These are phyloP conservation scores for Aramus guarauna DNA, from an alignment of 2,113 vertebrate genomes.

Conservation along the genomic window DNA sequence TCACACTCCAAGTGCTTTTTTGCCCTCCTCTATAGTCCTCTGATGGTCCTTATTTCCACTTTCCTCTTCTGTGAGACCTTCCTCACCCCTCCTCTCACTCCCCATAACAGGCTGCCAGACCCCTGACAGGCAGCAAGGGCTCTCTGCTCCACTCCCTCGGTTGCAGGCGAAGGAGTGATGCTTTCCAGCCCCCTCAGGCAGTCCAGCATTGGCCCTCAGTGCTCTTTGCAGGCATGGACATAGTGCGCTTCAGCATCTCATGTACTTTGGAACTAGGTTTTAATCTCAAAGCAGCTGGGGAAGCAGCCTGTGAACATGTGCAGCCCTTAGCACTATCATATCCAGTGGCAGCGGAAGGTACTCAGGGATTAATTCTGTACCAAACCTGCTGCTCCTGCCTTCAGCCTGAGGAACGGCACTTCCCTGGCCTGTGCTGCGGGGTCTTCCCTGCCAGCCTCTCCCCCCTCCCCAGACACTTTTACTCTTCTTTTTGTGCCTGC, in stretches of 20 bases:
- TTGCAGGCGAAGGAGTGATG: background rate
- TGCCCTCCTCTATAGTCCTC: background rate
- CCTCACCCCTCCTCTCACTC: background rate
- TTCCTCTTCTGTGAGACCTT: background rate
- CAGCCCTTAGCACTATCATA: background rate
- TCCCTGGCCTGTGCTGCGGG: background rate
- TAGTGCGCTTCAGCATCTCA: rapidly evolving
- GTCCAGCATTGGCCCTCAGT: background rate
- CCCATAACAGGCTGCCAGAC: background rate
- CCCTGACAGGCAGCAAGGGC: background rate
- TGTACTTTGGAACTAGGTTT: background rate
- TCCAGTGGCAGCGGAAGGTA: constrained; percentile 32
- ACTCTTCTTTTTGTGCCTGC: background rate
- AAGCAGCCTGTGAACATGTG: constrained; percentile 23
- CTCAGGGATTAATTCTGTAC: background rate
- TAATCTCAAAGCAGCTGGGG: constrained; percentile 19
- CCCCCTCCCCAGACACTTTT: background rate
- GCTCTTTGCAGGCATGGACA: background rate
- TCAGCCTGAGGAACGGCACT: background rate
- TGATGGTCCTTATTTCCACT: background rate
- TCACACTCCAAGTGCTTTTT: background rate
- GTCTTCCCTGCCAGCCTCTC: background rate
- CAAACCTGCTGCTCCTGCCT: constrained; percentile 38
- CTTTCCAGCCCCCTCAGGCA: background rate
- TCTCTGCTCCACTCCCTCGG: background rate